Evolutionary conservation across 2,888 invertebrate species (phyloP).

Genomic region (Neoitamus cyanurus): DNA sequence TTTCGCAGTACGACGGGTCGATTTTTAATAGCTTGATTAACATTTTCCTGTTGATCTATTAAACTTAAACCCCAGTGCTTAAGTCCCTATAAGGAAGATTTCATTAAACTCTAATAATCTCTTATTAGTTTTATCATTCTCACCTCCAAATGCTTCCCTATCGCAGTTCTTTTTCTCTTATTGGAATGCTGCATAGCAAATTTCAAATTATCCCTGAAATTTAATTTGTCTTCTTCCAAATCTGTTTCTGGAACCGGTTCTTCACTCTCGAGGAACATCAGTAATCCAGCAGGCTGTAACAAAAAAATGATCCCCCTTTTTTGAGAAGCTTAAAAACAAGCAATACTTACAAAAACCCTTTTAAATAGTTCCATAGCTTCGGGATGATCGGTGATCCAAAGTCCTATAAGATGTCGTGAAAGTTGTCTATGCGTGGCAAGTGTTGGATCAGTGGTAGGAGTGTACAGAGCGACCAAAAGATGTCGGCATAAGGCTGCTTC

Average conservation of each 20-base stretch:
- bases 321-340: not conserved
- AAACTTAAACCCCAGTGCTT: constrained; percentile 76
- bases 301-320: not conserved
- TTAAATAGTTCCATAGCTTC: constrained; percentile 87
- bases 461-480: constrained; percentile 89
- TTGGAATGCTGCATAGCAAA: constrained; percentile 86
- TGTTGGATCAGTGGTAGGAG: constrained; percentile 81
- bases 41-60: constrained; percentile 64
- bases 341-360: constrained; percentile 81
- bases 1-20: constrained; percentile 92
- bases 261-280: constrained; percentile 87
- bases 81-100: constrained; percentile 58
- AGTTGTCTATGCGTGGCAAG: constrained; percentile 89
- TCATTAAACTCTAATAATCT: not conserved
- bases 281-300: constrained; percentile 86
- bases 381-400: constrained; percentile 96
- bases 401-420: constrained; percentile 91
- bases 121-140: not conserved
- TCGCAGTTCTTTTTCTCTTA: constrained; percentile 75
- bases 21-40: constrained; percentile 67
- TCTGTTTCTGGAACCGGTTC: constrained; percentile 77
- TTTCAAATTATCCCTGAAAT: constrained; percentile 93
- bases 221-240: constrained; percentile 76
- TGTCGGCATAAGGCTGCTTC: constrained; percentile 97
- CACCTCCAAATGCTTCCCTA: constrained; percentile 86